Percentiles rank a stretch among this genome's conserved stretches.
Evolutionary conservation across 2,113 vertebrate species (phyloP).

Genomic region (Acrocephalus kingi): DNA sequence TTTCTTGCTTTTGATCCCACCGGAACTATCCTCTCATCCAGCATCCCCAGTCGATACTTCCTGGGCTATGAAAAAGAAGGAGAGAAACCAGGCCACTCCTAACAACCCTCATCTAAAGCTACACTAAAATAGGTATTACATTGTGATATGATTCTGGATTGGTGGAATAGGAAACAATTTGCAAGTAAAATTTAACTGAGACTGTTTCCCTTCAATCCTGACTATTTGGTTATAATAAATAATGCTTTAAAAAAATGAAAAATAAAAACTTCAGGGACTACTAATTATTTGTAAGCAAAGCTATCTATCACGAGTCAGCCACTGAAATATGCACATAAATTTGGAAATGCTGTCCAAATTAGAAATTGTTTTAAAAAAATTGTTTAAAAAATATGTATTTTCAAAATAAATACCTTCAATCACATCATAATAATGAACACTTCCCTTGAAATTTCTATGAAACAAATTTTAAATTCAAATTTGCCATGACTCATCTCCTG

Average conservation of each 20-base stretch:
- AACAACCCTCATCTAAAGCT: constrained; percentile 76
- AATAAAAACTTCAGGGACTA: background rate
- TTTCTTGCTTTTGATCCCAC: constrained; percentile 83
- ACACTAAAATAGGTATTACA: constrained; percentile 52
- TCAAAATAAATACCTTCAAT: constrained; percentile 49
- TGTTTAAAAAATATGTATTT: background rate
- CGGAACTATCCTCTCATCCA: constrained; percentile 84
- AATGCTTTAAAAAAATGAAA: background rate
- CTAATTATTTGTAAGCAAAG: constrained; percentile 13
- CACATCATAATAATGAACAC: background rate
- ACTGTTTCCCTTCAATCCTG: constrained; percentile 60
- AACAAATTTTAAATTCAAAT: background rate
- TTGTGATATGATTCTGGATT: constrained; percentile 32
- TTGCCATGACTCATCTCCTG: background rate
- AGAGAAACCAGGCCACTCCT: constrained; percentile 83
- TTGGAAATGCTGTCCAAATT: background rate
- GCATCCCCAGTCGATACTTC: constrained; percentile 83
- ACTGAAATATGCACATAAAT: background rate
- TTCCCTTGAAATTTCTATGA: background rate
- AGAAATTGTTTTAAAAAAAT: background rate
- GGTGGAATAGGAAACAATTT: constrained; percentile 74
- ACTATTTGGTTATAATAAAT: background rate
- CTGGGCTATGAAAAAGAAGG: constrained; percentile 83
- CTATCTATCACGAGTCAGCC: constrained; percentile 8
- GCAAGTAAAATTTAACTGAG: constrained; percentile 72